phyloP scores from a whole-genome alignment of 1,140 invertebrate genomes.

The Copidosoma floridanum region DNA sequence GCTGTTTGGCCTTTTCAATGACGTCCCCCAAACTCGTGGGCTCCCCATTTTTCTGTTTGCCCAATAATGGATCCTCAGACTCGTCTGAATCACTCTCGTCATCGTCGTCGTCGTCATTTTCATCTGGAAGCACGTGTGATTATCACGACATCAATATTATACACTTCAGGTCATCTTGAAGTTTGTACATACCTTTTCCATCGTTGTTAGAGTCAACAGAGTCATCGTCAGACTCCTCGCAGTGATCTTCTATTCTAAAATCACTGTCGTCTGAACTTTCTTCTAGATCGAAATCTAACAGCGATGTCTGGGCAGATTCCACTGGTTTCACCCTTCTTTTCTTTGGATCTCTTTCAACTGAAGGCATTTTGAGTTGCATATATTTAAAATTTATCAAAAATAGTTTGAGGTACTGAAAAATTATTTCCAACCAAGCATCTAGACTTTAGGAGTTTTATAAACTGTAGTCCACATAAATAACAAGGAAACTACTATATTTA shows the following conservation, averaged over 20 bases:
- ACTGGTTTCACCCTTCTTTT: conserved; percentile 85
- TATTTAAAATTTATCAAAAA: too few relatives aligned
- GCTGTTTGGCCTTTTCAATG: conserved; percentile 58
- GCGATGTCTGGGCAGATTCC: conserved; percentile 66
- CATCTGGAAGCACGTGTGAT: conserved; percentile 27
- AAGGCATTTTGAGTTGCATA: too few relatives aligned
- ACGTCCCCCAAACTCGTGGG: conserved; percentile 56
- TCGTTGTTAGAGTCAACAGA: conserved; percentile 58
- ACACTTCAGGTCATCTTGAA: neutral
- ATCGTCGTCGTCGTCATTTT: conserved; percentile 45
- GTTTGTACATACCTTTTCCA: conserved; percentile 41
- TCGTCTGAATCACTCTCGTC: conserved; percentile 58
- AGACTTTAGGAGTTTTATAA: too few relatives aligned
- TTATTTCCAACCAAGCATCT: too few relatives aligned
- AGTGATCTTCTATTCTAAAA: conserved; percentile 87
- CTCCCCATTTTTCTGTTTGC: conserved; percentile 57
- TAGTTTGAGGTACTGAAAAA: too few relatives aligned
- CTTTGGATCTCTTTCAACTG: conserved; percentile 80
- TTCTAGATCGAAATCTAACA: conserved; percentile 81
- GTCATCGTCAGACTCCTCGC: conserved; percentile 72
- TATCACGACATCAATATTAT: neutral
- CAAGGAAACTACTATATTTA: too few relatives aligned
- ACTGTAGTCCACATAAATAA: too few relatives aligned
- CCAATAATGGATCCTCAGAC: conserved; percentile 55
- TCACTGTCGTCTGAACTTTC: conserved; percentile 95